Evolutionary conservation across 2,797 vertebrate species (phyloP), one percentile per base, ranked within the genome.

Genomic region (Syncerus caffer): DNA sequence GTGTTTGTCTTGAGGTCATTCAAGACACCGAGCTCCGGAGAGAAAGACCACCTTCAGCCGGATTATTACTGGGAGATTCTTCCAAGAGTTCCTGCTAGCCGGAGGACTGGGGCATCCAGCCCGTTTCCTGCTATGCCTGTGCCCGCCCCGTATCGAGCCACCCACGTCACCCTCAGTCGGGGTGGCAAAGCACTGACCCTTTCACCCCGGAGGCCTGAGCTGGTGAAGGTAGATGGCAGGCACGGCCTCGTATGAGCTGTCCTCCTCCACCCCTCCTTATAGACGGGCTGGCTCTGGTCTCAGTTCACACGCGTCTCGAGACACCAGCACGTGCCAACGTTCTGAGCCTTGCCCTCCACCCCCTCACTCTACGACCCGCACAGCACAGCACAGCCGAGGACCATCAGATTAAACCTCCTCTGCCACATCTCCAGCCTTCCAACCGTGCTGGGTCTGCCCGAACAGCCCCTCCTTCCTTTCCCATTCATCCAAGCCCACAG

Each of bases 221-320:
- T 21, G 71, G 90, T 53, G 12, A 21, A 1, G 7, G 1, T 4
- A 9, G 21, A 7, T 0, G 0, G 64, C 8, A 6, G 31, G 64
- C 82, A 3, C 0, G 6, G 42, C 53, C 23, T 92, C 50, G 9
- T 1, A 1, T 3, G 7, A 29, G 4, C 38, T 7, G 12, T 3
- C 14, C 29, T 6, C n/a, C 31, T 45, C 64, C 5, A 1, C 3
- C 31, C 38, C 27, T 42, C 45, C 55, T 47, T 3, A 0, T 4
- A 47, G 25, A 78, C 3, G 0, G 31, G 17, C 45, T 16, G 13
- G 91, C 67, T 85, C 12, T 14, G 2, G 55, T 60, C 8, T 34
- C 55, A 16, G 45, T 4, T 23, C 58, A 27, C 34, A 27, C 0
- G 3, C 7, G 29, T 64, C 85, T 25, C 7, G 2, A 7, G 58